Evolutionary conservation across 2,888 invertebrate species (phyloP).

Genomic region (Anagyrus pseudococci): DNA sequence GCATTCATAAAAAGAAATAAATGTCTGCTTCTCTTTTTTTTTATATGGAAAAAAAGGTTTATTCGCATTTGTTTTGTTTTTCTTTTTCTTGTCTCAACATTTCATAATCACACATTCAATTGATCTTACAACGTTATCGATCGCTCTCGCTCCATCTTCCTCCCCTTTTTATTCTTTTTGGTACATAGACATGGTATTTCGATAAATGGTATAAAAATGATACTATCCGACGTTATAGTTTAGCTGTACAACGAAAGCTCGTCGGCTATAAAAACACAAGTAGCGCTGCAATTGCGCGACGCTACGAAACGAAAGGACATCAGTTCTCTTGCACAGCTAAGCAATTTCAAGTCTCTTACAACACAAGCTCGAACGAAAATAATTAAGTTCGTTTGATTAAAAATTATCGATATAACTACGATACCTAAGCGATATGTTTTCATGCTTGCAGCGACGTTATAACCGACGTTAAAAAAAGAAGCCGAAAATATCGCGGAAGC

Average conservation of each 20-base stretch:
- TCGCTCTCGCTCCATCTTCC: conserved; percentile 27
- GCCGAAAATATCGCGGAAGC: conserved; percentile 25
- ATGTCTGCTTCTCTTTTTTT: conserved; percentile 27
- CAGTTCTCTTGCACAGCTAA: conserved; percentile 35
- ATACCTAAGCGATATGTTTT: conserved; percentile 25
- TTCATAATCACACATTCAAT: conserved; percentile 35
- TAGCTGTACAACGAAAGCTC: conserved; percentile 39
- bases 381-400: conserved; percentile 15
- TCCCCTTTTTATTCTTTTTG: conserved; percentile 34
- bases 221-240: conserved; percentile 26
- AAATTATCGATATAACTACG: conserved; percentile 5
- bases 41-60: conserved; percentile 36
- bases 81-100: conserved; percentile 14
- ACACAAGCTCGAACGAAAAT: conserved; percentile 23
- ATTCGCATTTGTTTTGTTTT: conserved; percentile 30
- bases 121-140: too few species aligned
- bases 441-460: conserved; percentile 23
- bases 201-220: conserved; percentile 38
- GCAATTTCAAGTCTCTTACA: conserved; percentile 7
- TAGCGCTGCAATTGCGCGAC: too few species aligned
- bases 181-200: conserved; percentile 27
- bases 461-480: conserved; percentile 14
- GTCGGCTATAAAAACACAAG: too few species aligned
- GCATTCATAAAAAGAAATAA: conserved; percentile 26
- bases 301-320: conserved; percentile 28